Base-by-base conservation (phyloP, 2,888 invertebrate species). In the Eilema depressum region DNA sequence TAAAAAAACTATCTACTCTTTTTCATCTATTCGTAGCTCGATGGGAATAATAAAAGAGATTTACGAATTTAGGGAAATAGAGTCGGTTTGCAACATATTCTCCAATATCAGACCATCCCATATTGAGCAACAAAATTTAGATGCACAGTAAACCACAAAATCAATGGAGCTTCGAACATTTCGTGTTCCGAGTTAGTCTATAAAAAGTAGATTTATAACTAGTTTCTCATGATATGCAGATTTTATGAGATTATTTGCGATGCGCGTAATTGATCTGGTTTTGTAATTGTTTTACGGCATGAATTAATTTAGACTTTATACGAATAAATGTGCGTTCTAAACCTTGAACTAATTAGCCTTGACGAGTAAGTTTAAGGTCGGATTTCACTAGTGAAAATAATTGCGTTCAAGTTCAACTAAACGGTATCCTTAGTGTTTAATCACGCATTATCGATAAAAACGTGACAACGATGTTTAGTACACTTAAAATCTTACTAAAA, bases 141-240 rank as follows among this genome's bases (percentile, higher is more conserved):
- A 69, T 57, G 60, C 71, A 67, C 61, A 74, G 66, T 76, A 71
- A 69, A 65, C 74, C 69, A 64, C 73, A 63, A 64, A 75, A 71
- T 79, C 80, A 72, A 81, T 77, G 61, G 59, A 56, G 66, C 72
- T 75, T 73, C 66, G 71, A 72, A 67, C 69, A 71, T 70, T 53
- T 64, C 76, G 62, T 67, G 61, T 70, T 70, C 61, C 28, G 63
- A n/a, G 47, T 69, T 60, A 75, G 77, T 77, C 69, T 73, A 74
- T 71, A 74, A 77, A 81, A 79, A 64, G 63, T 57, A 66, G 68
- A 74, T 62, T 71, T 74, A 63, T 69, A 71, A 68, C 60, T 69
- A 28, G 23, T 63, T 37, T 20, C 57, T 66, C 57, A 66, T 57
- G 25, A 33, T 33, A 28, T 65, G 25, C 33, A 20, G 23, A 53